Evolutionary conservation across 2,888 invertebrate genomes (phyloP).

Genomic region (Stramonita haemastoma): DNA sequence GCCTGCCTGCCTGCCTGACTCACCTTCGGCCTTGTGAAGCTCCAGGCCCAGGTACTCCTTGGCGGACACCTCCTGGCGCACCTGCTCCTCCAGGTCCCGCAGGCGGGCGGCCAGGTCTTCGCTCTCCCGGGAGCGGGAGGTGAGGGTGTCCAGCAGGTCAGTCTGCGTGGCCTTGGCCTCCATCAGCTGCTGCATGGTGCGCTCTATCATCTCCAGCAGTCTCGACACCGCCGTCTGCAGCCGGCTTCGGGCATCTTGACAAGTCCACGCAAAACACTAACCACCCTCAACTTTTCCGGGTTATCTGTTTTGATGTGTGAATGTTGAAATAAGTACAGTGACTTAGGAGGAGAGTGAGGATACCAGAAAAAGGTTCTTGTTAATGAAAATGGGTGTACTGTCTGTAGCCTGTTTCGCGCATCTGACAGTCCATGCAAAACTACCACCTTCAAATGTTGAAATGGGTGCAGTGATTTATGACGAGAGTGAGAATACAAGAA

Average conservation of each 20-base stretch:
- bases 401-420: too few species aligned
- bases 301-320: too few species aligned
- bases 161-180: slow-evolving; percentile 68
- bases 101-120: slow-evolving; percentile 57
- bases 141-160: slow-evolving; percentile 64
- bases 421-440: too few species aligned
- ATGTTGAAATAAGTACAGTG: too few species aligned
- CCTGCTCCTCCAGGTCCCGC: slow-evolving; percentile 67
- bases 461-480: too few species aligned
- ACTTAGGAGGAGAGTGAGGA: too few species aligned
- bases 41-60: slow-evolving; percentile 75
- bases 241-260: slow-evolving; percentile 67
- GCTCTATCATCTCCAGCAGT: slow-evolving; percentile 72
- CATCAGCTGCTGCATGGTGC: slow-evolving; percentile 66
- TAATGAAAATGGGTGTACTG: too few species aligned
- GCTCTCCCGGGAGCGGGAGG: slow-evolving; percentile 58
- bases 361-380: too few species aligned
- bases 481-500: too few species aligned
- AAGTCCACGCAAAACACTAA: not conserved
- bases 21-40: slow-evolving; percentile 76
- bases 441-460: too few species aligned
- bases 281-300: not conserved
- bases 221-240: slow-evolving; percentile 69
- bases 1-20: too few species aligned
- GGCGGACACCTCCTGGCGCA: slow-evolving; percentile 67